These are phyloP conservation scores for Notocelia uddmanniana DNA, from an alignment of 2,888 invertebrate species.

Conservation along the genomic window DNA sequence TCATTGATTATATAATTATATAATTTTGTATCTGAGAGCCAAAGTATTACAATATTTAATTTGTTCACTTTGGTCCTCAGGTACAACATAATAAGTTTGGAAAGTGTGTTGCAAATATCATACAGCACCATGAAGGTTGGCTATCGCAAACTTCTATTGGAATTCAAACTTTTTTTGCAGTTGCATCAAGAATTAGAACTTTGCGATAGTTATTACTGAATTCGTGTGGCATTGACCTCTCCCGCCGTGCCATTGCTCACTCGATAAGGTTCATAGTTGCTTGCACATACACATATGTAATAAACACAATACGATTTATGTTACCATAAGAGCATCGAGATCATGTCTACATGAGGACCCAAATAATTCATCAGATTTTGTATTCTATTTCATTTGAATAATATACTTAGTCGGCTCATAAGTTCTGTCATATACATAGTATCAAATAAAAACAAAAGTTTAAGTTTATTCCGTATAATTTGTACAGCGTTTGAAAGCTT, in stretches of 20 bases:
- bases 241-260: slow-evolving; percentile 20
- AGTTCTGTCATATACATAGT: no score
- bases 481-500: no score
- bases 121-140: neutral
- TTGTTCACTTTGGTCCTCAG: neutral
- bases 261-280: slow-evolving; percentile 14
- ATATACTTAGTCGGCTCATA: no score
- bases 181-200: neutral
- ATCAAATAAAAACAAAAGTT: no score
- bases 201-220: slow-evolving; percentile 2
- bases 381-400: neutral
- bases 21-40: neutral
- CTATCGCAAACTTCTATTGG: slow-evolving; percentile 5
- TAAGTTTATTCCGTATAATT: no score
- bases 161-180: neutral
- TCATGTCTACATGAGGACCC: neutral
- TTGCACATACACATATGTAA: slow-evolving; percentile 13
- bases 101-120: neutral
- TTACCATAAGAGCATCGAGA: neutral
- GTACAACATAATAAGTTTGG: neutral
- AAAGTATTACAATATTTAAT: neutral
- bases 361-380: neutral
- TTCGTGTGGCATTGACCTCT: neutral
- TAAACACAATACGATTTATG: slow-evolving; percentile 7
- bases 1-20: no score